Percentiles rank a stretch among this genome's conserved stretches.
These are phyloP conservation scores for Sesia apiformis DNA, from an alignment of 2,888 invertebrate genomes.

Conservation along the genomic window DNA sequence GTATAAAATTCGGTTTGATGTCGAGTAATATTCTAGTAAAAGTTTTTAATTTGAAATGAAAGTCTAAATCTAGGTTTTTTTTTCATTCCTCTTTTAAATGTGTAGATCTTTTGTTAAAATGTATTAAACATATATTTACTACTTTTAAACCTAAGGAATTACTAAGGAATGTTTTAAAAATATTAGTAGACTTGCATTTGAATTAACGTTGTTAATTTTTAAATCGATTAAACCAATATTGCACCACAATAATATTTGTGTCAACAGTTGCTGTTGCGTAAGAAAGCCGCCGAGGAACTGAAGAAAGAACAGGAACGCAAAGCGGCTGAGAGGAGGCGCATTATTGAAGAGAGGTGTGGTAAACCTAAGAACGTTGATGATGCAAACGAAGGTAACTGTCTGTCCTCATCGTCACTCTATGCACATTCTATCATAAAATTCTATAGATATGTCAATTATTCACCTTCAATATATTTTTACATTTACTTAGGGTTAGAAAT, in stretches of 20 bases:
- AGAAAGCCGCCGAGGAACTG: conserved; percentile 99
- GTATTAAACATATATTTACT: too few relatives aligned
- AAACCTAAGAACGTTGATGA: conserved; percentile 92
- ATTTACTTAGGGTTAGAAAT: not conserved
- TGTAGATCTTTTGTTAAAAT: too few relatives aligned
- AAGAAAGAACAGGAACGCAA: conserved; percentile 99
- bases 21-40: too few relatives aligned
- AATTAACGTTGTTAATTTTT: conserved; percentile 1
- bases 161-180: not conserved
- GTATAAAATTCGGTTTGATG: too few relatives aligned
- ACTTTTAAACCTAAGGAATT: too few relatives aligned
- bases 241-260: not conserved
- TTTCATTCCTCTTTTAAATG: too few relatives aligned
- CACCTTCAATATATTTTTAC: not conserved
- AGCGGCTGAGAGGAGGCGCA: conserved; percentile 97
- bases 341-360: conserved; percentile 96
- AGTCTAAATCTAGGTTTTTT: too few relatives aligned
- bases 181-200: not conserved
- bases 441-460: not conserved
- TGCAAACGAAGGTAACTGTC: conserved; percentile 90
- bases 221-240: conserved; percentile 1
- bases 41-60: too few relatives aligned
- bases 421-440: not conserved
- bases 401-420: not conserved
- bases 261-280: conserved; percentile 96